phyloP scores from a whole-genome alignment of 2,888 invertebrate species.

The Tachina lurida region DNA sequence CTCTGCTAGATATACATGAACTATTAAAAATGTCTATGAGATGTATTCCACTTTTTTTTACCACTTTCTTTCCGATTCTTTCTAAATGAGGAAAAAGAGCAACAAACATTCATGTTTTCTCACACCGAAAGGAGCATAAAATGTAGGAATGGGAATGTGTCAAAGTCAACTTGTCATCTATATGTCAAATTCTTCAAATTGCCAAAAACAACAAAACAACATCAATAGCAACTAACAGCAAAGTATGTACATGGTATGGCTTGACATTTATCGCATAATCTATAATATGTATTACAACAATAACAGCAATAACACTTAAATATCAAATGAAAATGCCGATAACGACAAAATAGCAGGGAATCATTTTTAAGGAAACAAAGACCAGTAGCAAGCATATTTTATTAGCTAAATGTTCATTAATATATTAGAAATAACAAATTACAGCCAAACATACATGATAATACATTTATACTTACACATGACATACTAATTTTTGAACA shows the following conservation, averaged over 20 bases:
- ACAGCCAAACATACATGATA: background rate
- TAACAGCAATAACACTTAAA: conserved; percentile 12
- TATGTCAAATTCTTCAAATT: conserved; percentile 78
- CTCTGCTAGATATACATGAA: conserved; percentile 12
- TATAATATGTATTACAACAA: conserved; percentile 22
- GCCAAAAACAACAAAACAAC: conserved; percentile 74
- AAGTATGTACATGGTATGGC: conserved; percentile 3
- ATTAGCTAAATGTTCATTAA: conserved; percentile 47
- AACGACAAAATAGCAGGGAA: background rate
- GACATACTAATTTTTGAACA: conserved; percentile 25
- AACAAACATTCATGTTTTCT: conserved; percentile 31
- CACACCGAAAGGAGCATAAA: conserved; percentile 42
- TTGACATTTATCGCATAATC: conserved; percentile 48
- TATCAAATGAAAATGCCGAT: conserved; percentile 64
- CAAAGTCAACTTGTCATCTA: conserved; percentile 80
- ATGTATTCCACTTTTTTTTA: conserved; percentile 14
- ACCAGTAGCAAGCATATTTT: conserved; percentile 27
- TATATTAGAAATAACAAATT: conserved; percentile 22
- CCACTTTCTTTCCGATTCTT: conserved; percentile 3
- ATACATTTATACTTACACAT: conserved; percentile 21
- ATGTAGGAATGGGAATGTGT: conserved; percentile 73
- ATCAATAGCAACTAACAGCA: conserved; percentile 28
- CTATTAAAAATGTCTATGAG: conserved; percentile 42
- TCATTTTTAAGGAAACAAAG: background rate
- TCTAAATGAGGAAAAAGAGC: conserved; percentile 18